A percentile compares a stretch with the other conserved stretches of the same genome.
Evolutionary conservation across 2,797 vertebrate genomes (phyloP).

Genomic region (Arnoldichthys spilopterus): DNA sequence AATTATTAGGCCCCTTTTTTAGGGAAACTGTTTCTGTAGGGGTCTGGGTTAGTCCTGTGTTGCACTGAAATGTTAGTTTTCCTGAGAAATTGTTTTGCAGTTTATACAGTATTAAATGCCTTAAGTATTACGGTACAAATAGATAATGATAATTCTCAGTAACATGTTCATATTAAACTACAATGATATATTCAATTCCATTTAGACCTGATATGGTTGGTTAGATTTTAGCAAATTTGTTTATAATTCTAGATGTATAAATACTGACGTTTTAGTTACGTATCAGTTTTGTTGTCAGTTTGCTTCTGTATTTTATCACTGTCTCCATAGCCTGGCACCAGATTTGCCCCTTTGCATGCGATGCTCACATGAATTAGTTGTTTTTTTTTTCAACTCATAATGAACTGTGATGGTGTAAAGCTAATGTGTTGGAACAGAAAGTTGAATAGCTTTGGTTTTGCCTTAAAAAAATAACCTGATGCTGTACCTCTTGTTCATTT

Average conservation of each 20-base stretch:
- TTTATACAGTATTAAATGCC: neutral
- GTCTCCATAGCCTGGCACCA: constrained; percentile 29
- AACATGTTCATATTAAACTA: too few relatives aligned
- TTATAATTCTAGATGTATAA: too few relatives aligned
- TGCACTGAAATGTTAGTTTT: neutral
- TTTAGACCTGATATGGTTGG: neutral
- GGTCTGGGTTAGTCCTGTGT: constrained; percentile 49
- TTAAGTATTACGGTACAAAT: neutral
- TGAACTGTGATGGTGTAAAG: constrained; percentile 24
- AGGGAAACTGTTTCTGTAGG: constrained; percentile 23
- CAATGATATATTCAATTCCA: neutral
- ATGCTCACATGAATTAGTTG: neutral
- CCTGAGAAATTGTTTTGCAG: neutral
- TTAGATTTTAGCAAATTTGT: neutral
- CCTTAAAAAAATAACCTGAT: neutral
- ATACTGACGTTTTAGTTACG: too few relatives aligned
- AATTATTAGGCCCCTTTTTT: constrained; percentile 36
- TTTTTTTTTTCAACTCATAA: constrained; percentile 13
- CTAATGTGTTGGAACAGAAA: constrained; percentile 27
- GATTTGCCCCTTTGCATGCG: constrained; percentile 40
- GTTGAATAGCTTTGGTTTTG: constrained; percentile 29
- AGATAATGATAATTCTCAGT: neutral
- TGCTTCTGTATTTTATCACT: neutral
- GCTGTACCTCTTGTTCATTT: neutral
- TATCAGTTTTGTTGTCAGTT: neutral